Percentiles rank a stretch among this genome's conserved stretches.
These are phyloP conservation scores for Pyrgilauda ruficollis DNA, from an alignment of 2,113 vertebrate genomes.

Conservation along the genomic window DNA sequence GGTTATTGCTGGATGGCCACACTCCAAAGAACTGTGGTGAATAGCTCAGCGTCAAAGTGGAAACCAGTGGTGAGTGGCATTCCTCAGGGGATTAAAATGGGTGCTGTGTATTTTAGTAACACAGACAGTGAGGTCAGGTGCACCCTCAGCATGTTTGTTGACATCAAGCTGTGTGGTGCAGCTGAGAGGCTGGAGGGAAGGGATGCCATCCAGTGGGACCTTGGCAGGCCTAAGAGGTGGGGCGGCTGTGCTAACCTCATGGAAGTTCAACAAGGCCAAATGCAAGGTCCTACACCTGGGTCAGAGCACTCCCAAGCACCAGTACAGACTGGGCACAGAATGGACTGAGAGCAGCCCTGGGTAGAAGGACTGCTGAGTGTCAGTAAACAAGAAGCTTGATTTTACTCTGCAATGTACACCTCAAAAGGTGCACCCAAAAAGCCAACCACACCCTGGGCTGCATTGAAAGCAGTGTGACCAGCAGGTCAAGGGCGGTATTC, in stretches of 20 bases:
- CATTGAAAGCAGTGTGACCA: neutral
- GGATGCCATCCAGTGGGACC: neutral
- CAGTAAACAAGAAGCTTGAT: neutral
- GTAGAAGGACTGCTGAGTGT: neutral
- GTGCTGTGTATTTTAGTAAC: neutral
- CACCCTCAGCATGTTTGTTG: neutral
- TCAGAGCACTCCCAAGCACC: neutral
- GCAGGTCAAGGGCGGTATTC: neutral
- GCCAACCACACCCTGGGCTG: neutral
- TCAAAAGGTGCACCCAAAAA: neutral
- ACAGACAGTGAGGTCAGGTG: neutral
- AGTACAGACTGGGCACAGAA: fast-evolving
- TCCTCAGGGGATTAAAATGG: neutral
- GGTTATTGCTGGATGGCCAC: neutral
- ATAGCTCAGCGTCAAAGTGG: neutral
- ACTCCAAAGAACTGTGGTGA: neutral
- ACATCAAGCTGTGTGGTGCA: neutral
- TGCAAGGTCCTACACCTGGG: neutral
- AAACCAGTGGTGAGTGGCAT: neutral
- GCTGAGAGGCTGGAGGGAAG: neutral
- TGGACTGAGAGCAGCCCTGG: neutral
- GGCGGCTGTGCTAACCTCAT: neutral
- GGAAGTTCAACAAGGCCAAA: neutral
- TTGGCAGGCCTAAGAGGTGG: neutral
- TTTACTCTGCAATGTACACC: neutral